Evolutionary conservation across 2,797 vertebrate species (phyloP).

Genomic region (Muscicapa striata): DNA sequence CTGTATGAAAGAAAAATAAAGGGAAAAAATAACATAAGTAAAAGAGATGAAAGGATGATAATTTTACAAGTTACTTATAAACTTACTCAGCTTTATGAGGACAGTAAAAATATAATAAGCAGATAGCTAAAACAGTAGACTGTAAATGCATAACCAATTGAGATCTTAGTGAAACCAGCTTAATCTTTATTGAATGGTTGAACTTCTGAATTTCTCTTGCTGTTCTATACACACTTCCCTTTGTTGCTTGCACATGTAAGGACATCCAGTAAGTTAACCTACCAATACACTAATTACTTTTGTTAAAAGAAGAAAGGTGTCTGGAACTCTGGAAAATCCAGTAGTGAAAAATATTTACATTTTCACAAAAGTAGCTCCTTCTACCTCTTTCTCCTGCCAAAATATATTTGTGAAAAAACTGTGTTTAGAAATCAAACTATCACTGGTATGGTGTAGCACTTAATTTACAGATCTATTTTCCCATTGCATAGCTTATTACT

Average conservation of each 20-base stretch:
- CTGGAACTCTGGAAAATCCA: not conserved
- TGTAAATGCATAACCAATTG: not conserved
- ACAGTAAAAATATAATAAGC: not conserved
- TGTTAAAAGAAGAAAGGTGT: not conserved
- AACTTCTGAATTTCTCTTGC: not conserved
- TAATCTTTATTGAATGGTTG: not conserved
- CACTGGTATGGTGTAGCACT: not conserved
- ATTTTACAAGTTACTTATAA: slow-evolving; percentile 53
- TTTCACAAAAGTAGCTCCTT: not conserved
- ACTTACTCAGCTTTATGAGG: slow-evolving; percentile 13
- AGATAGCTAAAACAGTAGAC: not conserved
- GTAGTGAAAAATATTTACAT: not conserved
- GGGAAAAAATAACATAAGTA: slow-evolving; percentile 73
- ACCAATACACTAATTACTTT: not conserved
- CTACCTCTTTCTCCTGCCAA: not conserved
- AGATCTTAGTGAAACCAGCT: not conserved
- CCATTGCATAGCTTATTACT: not conserved
- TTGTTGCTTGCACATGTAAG: not conserved
- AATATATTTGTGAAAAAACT: not conserved
- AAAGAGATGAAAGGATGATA: slow-evolving; percentile 62
- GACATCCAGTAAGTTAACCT: not conserved
- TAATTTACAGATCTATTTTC: not conserved
- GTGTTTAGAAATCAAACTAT: not conserved
- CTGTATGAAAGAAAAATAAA: slow-evolving; percentile 89
- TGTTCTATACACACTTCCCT: not conserved